Evolutionary conservation across 2,113 vertebrate species (phyloP), one percentile per base, ranked within the genome.

Genomic region (Prochilodus magdalenae): DNA sequence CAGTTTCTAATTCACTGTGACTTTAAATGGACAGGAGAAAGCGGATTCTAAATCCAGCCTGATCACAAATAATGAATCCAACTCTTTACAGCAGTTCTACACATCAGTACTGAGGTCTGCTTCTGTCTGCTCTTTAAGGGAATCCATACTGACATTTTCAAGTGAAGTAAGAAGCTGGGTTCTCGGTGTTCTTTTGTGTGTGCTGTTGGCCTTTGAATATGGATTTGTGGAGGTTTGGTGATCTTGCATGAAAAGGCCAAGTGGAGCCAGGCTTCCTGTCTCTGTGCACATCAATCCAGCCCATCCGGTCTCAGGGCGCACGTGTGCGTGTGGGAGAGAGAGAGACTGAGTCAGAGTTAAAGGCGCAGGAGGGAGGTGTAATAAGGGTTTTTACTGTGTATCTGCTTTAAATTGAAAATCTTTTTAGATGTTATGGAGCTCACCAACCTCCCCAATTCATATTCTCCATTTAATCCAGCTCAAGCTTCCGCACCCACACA

Each of bases 171-270:
- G 65, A 73, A 76, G 36, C 12, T 1, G 63, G 26, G 57, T 82
- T 44, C 20, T 75, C 29, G 60, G 29, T 73, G 15, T 49, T 30
- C 36, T 63, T 26, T 53, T 75, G 72, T 72, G 59, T 30, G 44
- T 75, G 73, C 63, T 80, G 44, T 70, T 86, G 84, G 79, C 84
- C 73, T 83, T 83, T 83, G 72, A 73, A 59, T 75, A 77, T 77
- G 59, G 79, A 77, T 80, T 78, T 77, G 77, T 51, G 27, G 29
- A 80, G 84, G 81, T 80, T 70, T 86, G 49, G 60, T 24, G 62
- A 79, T 79, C 62, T 62, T 79, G 60, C 33, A 65, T 84, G 57
- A 67, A 86, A 83, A 86, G 66, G 84, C 73, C 80, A 83, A 65
- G 60, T 44, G 60, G 76, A 80, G 51, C 55, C 44, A 82, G 75